Conservation (phyloP, 2,797 vertebrate species). For the Melanogrammus aeglefinus region DNA sequence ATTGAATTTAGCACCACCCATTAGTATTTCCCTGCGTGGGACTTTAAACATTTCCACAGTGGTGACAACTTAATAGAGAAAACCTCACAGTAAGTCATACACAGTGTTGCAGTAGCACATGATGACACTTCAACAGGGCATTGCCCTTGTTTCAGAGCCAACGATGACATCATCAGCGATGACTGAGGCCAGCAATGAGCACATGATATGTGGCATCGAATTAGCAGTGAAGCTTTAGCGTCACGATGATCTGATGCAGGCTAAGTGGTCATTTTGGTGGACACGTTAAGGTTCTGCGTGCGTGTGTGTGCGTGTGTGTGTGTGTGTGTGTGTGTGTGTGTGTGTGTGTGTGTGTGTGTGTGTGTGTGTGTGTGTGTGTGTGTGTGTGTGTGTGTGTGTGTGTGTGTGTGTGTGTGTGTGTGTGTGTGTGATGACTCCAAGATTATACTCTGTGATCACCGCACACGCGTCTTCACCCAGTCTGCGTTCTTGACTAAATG, state of each 20-base stretch:
- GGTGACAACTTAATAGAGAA: constrained; percentile 34
- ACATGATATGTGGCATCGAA: constrained; percentile 34
- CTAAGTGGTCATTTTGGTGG: constrained; percentile 44
- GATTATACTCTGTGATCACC: constrained; percentile 12
- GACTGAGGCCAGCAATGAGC: constrained; percentile 21
- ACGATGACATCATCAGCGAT: constrained; percentile 31
- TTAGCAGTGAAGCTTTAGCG: constrained; percentile 41
- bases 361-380: constrained; percentile 17
- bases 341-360: constrained; percentile 19
- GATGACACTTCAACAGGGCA: constrained; percentile 30
- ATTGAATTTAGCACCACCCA: constrained; percentile 29
- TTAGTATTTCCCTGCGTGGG: constrained; percentile 29
- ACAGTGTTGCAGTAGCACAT: constrained; percentile 7
- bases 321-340: constrained; percentile 17
- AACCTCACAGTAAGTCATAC: constrained; percentile 45
- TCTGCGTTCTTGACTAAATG: not conserved
- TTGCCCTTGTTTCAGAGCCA: constrained; percentile 39
- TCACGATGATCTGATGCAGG: constrained; percentile 42
- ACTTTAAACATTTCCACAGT: constrained; percentile 35
- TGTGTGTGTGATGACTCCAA: constrained; percentile 29
- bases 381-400: constrained; percentile 19
- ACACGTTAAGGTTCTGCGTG: not conserved
- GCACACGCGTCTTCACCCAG: not conserved
- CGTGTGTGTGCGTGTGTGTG: constrained; percentile 18
- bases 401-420: constrained; percentile 17